Conservation (phyloP, 2,888 invertebrate genomes). For the Ommatoiulus sabulosus region DNA sequence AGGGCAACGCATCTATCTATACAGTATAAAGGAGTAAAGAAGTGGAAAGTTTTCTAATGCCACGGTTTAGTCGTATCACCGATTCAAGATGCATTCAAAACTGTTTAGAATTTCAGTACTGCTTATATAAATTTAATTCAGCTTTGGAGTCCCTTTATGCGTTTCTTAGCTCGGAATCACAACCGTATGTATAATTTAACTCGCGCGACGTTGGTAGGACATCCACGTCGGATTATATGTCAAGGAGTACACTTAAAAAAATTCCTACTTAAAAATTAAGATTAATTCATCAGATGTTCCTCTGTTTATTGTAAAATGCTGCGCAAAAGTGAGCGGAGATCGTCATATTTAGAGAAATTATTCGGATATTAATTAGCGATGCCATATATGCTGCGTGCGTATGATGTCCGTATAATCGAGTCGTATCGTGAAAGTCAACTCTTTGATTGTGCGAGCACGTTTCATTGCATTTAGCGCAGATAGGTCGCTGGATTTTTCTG, state of each 20-base stretch:
- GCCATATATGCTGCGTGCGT: background rate
- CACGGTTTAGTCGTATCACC: background rate
- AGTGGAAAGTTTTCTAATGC: background rate
- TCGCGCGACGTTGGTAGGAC: background rate
- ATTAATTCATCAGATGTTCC: background rate
- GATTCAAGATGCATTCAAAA: background rate
- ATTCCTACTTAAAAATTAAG: background rate
- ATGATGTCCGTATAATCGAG: background rate
- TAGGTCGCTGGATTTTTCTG: background rate
- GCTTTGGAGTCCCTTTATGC: background rate
- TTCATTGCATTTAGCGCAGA: background rate
- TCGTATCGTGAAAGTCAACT: background rate
- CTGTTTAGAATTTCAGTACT: background rate
- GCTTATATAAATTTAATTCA: no score
- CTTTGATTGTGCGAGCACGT: background rate
- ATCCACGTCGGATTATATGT: constrained; percentile 29
- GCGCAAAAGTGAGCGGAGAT: background rate
- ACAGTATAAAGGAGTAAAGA: background rate
- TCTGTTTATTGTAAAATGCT: background rate
- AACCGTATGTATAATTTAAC: background rate
- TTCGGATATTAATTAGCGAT: constrained; percentile 19
- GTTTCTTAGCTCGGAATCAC: background rate
- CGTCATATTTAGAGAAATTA: constrained; percentile 24
- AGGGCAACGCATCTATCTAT: no score
- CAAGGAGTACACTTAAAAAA: background rate